Evolutionary conservation across 2,797 vertebrate genomes (phyloP).

Genomic region (Scolopax rusticola): DNA sequence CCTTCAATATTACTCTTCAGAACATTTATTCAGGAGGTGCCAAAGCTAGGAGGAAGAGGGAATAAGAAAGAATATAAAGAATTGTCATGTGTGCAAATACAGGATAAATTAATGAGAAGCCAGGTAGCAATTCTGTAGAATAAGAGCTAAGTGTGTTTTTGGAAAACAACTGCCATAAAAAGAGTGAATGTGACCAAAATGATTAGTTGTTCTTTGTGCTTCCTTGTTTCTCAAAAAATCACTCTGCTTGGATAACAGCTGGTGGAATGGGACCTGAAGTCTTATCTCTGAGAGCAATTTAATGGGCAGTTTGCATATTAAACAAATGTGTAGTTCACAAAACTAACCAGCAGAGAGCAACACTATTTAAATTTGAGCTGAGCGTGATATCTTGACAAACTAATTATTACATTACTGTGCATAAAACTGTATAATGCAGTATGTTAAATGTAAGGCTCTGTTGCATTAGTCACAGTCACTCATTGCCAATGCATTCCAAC

Average conservation of each 20-base stretch:
- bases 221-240: neutral
- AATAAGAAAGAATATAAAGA: neutral
- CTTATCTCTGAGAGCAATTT: neutral
- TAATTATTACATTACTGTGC: constrained; percentile 68
- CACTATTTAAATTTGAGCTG: constrained; percentile 59
- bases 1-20: neutral
- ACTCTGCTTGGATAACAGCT: neutral
- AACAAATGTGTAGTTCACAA: constrained; percentile 19
- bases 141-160: neutral
- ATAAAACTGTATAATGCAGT: constrained; percentile 60
- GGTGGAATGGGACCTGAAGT: neutral
- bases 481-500: constrained; percentile 62
- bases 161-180: neutral
- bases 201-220: neutral
- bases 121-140: neutral
- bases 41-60: neutral
- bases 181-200: neutral
- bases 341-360: constrained; percentile 72
- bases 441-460: constrained; percentile 43
- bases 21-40: neutral
- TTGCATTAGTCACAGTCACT: constrained; percentile 63
- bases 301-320: neutral
- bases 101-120: neutral
- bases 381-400: constrained; percentile 12
- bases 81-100: neutral